These are phyloP conservation scores for Ditula angustiorana DNA, from an alignment of 2,888 invertebrate genomes.

Conservation along the genomic window DNA sequence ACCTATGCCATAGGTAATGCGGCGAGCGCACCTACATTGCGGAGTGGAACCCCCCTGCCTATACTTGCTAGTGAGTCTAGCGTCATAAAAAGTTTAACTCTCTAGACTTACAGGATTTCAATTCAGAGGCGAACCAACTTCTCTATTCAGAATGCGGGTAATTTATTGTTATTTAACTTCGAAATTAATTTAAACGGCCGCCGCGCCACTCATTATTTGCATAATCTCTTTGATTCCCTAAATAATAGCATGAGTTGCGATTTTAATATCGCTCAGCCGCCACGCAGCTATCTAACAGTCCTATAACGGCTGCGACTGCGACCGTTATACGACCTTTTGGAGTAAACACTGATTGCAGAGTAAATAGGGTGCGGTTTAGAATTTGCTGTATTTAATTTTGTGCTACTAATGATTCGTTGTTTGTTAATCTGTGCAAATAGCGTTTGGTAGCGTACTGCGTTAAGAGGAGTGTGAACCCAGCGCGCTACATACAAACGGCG, in stretches of 20 bases:
- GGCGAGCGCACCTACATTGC: no score
- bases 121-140: background rate
- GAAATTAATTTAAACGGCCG: conserved; percentile 50
- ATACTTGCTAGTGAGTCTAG: no score
- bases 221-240: conserved; percentile 68
- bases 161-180: conserved; percentile 52
- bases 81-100: background rate
- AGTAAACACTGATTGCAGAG: background rate
- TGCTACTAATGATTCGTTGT: conserved; percentile 36
- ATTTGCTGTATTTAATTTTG: conserved; percentile 31
- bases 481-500: no score
- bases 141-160: conserved; percentile 28
- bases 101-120: background rate
- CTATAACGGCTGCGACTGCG: background rate
- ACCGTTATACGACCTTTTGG: conserved; percentile 15
- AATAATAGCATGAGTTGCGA: conserved; percentile 58
- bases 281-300: conserved; percentile 4
- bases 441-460: no score
- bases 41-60: no score
- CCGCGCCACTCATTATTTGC: conserved; percentile 56
- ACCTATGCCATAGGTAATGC: no score
- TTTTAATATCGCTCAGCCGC: conserved; percentile 50
- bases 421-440: conserved; percentile 24
- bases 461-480: no score
- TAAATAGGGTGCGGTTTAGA: conserved; percentile 32